Base-by-base conservation (phyloP, 2,888 invertebrate species). In the Cremastinae sp. region DNA sequence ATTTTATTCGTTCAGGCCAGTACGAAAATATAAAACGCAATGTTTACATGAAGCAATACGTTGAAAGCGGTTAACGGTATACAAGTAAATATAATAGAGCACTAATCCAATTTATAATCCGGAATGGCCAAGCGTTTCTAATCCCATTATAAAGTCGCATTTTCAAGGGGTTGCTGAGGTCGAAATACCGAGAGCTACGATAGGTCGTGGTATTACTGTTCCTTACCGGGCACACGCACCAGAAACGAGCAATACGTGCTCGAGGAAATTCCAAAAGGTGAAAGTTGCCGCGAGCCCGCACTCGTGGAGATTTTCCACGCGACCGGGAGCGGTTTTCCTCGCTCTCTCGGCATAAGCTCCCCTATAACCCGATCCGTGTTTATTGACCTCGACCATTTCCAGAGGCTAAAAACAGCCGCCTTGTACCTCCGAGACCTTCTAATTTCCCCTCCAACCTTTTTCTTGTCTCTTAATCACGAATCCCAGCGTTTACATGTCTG, bases 21-120 rank as follows among this genome's bases (percentile, higher is more conserved):
- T 18, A 28, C 41, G 58, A 68, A 74, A n/a, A n/a, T n/a, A 56
- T 56, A 51, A 39, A 53, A 66, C 56, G 53, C 12, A 12, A 43
- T 47, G 28, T 49, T 28, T 18, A 41, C 37, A 51, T n/a, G 0
- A 59, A 56, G 53, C 37, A 10, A 75, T 14, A 65, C 76, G 75
- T 80, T 83, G 65, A 79, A 73, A 75, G 80, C 74, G 80, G 79
- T 82, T 85, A 84, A 83, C 79, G 70, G 69, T 69, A n/a, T n/a
- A 74, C 72, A 79, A 80, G 75, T 59, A 77, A 80, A 78, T 77
- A 79, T 77, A 80, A 81, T 81, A 70, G 80, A 75, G 75, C 80
- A 72, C 75, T 84, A 85, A 85, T 86, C 85, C 83, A 86, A 83
- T 85, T 87, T 80, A 83, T 83, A 86, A 84, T 85, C 81, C 79